A percentile compares a stretch with the other conserved stretches of the same genome.
Evolutionary conservation across 2,797 vertebrate species (phyloP).

Genomic region (Graptemys geographica): DNA sequence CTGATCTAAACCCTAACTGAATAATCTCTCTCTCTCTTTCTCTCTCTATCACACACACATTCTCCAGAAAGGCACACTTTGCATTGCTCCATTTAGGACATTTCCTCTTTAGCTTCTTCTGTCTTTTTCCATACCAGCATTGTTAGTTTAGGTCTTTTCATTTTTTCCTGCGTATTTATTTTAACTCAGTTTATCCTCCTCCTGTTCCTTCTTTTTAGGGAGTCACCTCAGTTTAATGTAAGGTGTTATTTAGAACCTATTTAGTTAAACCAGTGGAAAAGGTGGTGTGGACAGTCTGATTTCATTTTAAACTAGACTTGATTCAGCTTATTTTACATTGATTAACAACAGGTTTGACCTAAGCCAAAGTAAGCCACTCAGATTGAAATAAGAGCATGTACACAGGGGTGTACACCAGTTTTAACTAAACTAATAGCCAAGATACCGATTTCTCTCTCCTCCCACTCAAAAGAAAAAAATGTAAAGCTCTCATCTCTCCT

Average conservation of each 20-base stretch:
- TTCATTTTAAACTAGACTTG: neutral
- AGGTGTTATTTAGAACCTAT: neutral
- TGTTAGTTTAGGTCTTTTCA: neutral
- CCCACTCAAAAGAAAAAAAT: neutral
- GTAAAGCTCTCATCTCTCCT: neutral
- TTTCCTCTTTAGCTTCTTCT: neutral
- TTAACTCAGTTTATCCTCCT: neutral
- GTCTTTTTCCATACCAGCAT: neutral
- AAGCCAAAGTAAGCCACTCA: neutral
- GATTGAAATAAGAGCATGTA: neutral
- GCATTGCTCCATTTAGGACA: neutral
- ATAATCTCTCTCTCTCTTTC: neutral
- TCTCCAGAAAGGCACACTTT: neutral
- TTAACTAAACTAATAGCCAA: neutral
- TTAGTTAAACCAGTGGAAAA: neutral
- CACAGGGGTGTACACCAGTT: neutral
- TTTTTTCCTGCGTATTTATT: neutral
- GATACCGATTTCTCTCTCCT: neutral
- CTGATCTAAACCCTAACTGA: slow-evolving; percentile 63
- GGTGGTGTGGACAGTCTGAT: neutral
- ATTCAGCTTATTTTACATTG: neutral
- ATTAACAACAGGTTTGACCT: neutral
- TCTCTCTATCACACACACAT: slow-evolving; percentile 41
- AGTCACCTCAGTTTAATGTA: neutral
- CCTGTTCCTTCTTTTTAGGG: neutral